phyloP scores from a whole-genome alignment of 2,888 invertebrate species.

The Drosophila histrio region DNA sequence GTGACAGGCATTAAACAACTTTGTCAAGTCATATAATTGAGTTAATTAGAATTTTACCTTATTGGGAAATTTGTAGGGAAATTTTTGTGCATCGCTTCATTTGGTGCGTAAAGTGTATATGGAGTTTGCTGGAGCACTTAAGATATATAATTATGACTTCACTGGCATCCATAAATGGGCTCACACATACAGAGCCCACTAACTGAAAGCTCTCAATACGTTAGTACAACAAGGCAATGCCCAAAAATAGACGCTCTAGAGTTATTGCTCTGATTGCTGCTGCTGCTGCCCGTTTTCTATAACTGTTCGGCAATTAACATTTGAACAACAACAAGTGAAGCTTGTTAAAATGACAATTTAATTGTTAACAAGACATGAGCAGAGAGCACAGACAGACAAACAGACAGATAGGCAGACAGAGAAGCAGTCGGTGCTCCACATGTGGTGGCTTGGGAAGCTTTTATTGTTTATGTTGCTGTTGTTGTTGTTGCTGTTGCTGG shows the following conservation, averaged over 20 bases:
- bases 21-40: not conserved
- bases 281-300: constrained; percentile 72
- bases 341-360: constrained; percentile 83
- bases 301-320: constrained; percentile 82
- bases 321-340: constrained; percentile 69
- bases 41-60: constrained; percentile 6
- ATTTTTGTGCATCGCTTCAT: constrained; percentile 1
- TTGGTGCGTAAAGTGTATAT: constrained; percentile 18
- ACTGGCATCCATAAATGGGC: constrained; percentile 50
- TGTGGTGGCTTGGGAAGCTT: constrained; percentile 73
- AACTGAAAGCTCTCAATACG: constrained; percentile 38
- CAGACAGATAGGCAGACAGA: constrained; percentile 11
- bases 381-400: constrained; percentile 26
- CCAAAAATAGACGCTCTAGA: constrained; percentile 70
- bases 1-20: not conserved
- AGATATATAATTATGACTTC: constrained; percentile 65
- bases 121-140: constrained; percentile 33
- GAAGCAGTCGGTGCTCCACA: constrained; percentile 64
- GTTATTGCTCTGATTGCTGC: constrained; percentile 66
- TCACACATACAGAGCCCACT: constrained; percentile 21
- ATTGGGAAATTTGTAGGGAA: constrained; percentile 23
- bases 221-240: constrained; percentile 57
- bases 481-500: constrained; percentile 21
- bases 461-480: constrained; percentile 37
- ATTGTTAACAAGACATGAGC: constrained; percentile 76